Evolutionary conservation across 2,888 invertebrate species (phyloP), one percentile per base, ranked within the genome.

Genomic region (Cerastoderma edule): DNA sequence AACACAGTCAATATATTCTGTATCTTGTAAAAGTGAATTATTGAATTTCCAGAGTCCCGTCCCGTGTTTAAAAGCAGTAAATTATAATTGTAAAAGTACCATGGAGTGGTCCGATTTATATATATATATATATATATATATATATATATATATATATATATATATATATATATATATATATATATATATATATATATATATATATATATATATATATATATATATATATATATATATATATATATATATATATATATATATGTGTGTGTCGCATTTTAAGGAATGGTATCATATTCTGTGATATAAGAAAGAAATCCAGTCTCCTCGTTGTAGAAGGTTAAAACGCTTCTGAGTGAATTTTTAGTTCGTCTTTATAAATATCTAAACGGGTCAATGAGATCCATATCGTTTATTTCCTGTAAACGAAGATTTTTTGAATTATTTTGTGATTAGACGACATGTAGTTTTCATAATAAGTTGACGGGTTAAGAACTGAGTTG

Each of bases 11-110:
- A 67, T 1, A 24, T 70, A 75, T 24, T 71, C 53, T n/a, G 22
- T 50, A 53, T 75, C 71, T 22, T 71, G 28, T 30, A 76, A 24
- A 0, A 72, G 30, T 10, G 68, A 64, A 46, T 68, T 76, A 66
- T 76, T 72, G 32, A 76, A 57, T 57, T 65, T 68, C 57, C 57
- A 68, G 16, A 68, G 28, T 3, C 56, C 24, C 28, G 57, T 68
- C 28, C 68, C 56, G 44, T 68, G 56, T 27, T n/a, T 28, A 35
- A 30, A 16, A n/a, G 28, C 30, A 24, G 44, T 3, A 46, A 68
- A 68, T 28, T 46, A 57, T 22, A 68, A 57, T 56, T 57, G 28
- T 30, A 57, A 57, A 1, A 44, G 28, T 22, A 68, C 46, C n/a
- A 39, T n/a, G 3, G 57, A 57, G 10, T 68, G 57, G 24, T 68